Conservation (phyloP, 2,113 vertebrate genomes). For the Catharus minimus region DNA sequence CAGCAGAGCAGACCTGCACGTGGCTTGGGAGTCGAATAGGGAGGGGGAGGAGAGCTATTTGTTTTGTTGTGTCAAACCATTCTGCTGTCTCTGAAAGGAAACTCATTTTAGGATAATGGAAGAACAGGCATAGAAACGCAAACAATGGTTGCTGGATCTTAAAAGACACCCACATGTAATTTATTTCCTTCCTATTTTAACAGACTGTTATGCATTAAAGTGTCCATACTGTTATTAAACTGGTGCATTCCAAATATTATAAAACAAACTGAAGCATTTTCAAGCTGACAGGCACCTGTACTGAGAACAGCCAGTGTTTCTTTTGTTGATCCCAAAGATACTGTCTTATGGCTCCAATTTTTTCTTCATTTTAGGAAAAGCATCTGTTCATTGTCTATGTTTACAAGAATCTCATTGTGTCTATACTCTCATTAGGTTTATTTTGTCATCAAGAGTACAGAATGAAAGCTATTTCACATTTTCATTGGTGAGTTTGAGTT, state of each 20-base stretch:
- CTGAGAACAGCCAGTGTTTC: neutral
- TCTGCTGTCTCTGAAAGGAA: constrained; percentile 57
- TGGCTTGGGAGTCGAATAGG: constrained; percentile 32
- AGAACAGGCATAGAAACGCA: constrained; percentile 43
- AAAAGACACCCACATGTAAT: constrained; percentile 39
- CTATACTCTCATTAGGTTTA: neutral
- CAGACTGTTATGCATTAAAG: neutral
- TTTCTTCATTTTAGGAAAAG: constrained; percentile 5
- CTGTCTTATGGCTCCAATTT: neutral
- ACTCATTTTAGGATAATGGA: constrained; percentile 62
- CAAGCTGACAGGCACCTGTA: neutral
- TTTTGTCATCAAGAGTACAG: neutral
- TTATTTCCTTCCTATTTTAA: constrained; percentile 48
- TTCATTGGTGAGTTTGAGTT: neutral
- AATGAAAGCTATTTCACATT: neutral
- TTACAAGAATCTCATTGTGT: neutral
- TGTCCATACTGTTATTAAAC: constrained; percentile 36
- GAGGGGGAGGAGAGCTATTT: constrained; percentile 47
- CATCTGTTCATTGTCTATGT: neutral
- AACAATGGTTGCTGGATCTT: constrained; percentile 30
- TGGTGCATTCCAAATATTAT: neutral
- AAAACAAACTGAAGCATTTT: constrained; percentile 9
- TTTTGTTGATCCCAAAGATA: constrained; percentile 11
- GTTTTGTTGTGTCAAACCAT: constrained; percentile 53
- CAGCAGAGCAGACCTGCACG: constrained; percentile 28